phyloP scores from a whole-genome alignment of 2,797 vertebrate species.

The Trachurus trachurus region DNA sequence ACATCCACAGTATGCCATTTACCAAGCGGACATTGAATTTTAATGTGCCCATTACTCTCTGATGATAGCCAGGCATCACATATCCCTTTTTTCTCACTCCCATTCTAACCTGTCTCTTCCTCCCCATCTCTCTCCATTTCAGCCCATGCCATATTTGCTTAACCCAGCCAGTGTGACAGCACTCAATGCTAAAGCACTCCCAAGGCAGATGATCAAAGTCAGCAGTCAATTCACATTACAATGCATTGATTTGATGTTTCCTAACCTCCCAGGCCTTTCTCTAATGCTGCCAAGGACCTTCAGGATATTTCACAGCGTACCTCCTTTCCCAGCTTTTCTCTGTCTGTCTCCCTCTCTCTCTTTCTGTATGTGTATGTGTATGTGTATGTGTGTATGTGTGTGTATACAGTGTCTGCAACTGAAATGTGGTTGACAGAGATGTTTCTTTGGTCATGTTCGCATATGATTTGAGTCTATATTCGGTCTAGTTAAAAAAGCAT shows the following conservation, averaged over 20 bases:
- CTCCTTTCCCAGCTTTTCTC: conserved; percentile 57
- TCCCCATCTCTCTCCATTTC: conserved; percentile 70
- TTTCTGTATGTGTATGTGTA: background rate
- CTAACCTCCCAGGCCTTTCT: conserved; percentile 87
- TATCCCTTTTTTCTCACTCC: conserved; percentile 51
- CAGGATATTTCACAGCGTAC: conserved; percentile 79
- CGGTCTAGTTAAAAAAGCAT: conserved; percentile 20
- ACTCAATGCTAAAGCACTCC: conserved; percentile 88
- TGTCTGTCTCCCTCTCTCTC: conserved; percentile 11
- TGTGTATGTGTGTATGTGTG: background rate
- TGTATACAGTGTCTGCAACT: conserved; percentile 25
- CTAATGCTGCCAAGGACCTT: conserved; percentile 85
- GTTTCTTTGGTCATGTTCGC: conserved; percentile 50
- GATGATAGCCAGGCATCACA: conserved; percentile 71
- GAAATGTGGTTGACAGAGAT: conserved; percentile 55
- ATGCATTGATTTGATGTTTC: conserved; percentile 89
- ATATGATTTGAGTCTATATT: conserved; percentile 45
- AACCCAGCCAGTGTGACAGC: conserved; percentile 87
- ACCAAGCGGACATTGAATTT: conserved; percentile 72
- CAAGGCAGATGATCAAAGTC: conserved; percentile 89
- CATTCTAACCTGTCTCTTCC: conserved; percentile 68
- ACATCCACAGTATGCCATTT: conserved; percentile 65
- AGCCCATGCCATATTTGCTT: conserved; percentile 84
- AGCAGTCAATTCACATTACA: conserved; percentile 90
- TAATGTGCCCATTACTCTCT: conserved; percentile 76